Conservation (phyloP, 2,888 invertebrate species). For the Liodrosophila aerea region DNA sequence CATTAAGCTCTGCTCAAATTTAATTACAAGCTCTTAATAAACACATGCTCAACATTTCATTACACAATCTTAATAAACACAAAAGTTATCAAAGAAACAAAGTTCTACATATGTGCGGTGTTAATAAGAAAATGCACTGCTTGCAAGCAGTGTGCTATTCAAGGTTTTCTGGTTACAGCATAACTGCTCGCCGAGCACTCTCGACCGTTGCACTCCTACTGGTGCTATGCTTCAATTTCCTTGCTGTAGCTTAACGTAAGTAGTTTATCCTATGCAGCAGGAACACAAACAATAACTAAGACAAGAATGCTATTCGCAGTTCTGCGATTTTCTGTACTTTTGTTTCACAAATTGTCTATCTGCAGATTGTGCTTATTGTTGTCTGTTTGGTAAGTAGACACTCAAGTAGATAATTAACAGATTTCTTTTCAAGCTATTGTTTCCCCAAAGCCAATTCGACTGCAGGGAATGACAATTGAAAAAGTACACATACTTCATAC, state of each 20-base stretch:
- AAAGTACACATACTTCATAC: too few relatives aligned
- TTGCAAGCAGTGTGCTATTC: too few relatives aligned
- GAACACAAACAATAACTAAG: slow-evolving; percentile 13
- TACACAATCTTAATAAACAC: too few relatives aligned
- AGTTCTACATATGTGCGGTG: too few relatives aligned
- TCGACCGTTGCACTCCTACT: slow-evolving; percentile 7
- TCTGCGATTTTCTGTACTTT: background rate
- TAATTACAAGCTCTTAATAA: too few relatives aligned
- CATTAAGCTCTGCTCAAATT: too few relatives aligned
- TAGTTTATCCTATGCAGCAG: slow-evolving; percentile 13
- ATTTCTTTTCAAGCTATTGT: slow-evolving; percentile 15
- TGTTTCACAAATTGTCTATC: slow-evolving; percentile 9
- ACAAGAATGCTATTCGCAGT: slow-evolving; percentile 5
- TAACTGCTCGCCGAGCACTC: too few relatives aligned
- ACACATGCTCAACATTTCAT: too few relatives aligned
- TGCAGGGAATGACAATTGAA: background rate
- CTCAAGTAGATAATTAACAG: slow-evolving; percentile 22
- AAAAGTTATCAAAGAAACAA: too few relatives aligned
- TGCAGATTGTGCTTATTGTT: slow-evolving; percentile 2
- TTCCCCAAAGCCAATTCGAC: slow-evolving; percentile 1
- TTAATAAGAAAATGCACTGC: too few relatives aligned
- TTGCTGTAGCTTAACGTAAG: slow-evolving; percentile 13
- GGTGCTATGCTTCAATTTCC: slow-evolving; percentile 1
- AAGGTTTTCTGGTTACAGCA: too few relatives aligned
- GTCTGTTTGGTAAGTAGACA: slow-evolving; percentile 9